Percentiles rank a stretch among this genome's conserved stretches.
phyloP scores from a whole-genome alignment of 2,113 vertebrate genomes.

The Puma concolor region DNA sequence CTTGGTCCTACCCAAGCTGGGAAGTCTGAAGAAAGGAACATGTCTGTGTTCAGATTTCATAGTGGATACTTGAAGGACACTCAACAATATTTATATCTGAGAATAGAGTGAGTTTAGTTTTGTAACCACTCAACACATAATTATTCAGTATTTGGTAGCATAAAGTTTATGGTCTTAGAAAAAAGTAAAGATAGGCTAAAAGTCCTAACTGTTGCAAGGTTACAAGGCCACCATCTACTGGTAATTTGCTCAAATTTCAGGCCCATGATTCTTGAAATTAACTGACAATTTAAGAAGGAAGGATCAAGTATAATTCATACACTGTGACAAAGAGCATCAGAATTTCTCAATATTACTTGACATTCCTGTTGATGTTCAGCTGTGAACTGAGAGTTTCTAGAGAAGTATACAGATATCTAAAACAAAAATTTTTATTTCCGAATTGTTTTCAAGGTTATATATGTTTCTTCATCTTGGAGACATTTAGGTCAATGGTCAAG shows the following conservation, averaged over 20 bases:
- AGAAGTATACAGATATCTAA: neutral
- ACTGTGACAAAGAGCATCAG: neutral
- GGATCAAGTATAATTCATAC: neutral
- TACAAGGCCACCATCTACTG: conserved; percentile 18
- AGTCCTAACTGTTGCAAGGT: neutral
- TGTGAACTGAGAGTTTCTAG: conserved; percentile 12
- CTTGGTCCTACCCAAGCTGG: neutral
- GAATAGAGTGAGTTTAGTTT: neutral
- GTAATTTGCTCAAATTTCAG: conserved; percentile 47
- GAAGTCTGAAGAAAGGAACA: neutral
- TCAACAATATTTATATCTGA: neutral
- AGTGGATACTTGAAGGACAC: neutral
- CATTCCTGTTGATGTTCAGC: neutral
- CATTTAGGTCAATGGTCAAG: neutral
- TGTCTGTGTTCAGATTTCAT: neutral
- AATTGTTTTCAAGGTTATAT: neutral
- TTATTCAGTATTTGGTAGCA: conserved; percentile 38
- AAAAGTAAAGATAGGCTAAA: neutral
- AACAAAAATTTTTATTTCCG: neutral
- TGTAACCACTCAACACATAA: neutral
- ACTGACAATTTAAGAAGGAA: conserved; percentile 22
- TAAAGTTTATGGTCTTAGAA: neutral
- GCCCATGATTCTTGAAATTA: neutral
- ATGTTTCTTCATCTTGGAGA: neutral
- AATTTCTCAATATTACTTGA: neutral